Evolutionary conservation across 2,888 invertebrate species (phyloP).

Genomic region (Philopedon plagiatum): DNA sequence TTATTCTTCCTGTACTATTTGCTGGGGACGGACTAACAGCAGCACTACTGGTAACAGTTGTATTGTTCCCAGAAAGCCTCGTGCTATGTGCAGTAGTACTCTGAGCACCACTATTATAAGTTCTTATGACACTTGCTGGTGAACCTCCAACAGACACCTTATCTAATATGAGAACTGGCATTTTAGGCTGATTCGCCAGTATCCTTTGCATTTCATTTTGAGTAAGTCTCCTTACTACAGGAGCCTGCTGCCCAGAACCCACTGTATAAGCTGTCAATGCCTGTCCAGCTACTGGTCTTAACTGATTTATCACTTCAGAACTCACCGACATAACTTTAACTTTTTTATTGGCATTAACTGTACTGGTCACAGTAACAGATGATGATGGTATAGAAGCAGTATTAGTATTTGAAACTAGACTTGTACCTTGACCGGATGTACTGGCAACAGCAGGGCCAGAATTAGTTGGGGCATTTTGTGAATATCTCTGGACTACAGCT

Average conservation of each 20-base stretch:
- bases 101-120: too few species aligned
- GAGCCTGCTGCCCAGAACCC: not conserved
- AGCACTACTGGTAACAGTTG: too few species aligned
- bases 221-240: not conserved
- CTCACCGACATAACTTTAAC: slow-evolving; percentile 10
- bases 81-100: too few species aligned
- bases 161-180: not conserved
- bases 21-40: too few species aligned
- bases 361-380: not conserved
- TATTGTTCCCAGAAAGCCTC: too few species aligned
- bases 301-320: not conserved
- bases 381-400: not conserved
- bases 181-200: not conserved
- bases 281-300: not conserved
- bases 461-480: not conserved
- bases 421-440: not conserved
- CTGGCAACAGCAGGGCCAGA: not conserved
- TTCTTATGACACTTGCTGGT: too few species aligned
- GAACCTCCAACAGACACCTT: not conserved
- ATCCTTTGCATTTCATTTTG: not conserved
- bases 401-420: too few species aligned
- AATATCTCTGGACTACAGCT: not conserved
- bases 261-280: not conserved
- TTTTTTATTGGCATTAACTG: slow-evolving; percentile 22
- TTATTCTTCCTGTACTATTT: too few species aligned